Percentiles rank a stretch among this genome's conserved stretches.
Evolutionary conservation across 2,888 invertebrate species (phyloP).

Genomic region (Selenia dentaria): DNA sequence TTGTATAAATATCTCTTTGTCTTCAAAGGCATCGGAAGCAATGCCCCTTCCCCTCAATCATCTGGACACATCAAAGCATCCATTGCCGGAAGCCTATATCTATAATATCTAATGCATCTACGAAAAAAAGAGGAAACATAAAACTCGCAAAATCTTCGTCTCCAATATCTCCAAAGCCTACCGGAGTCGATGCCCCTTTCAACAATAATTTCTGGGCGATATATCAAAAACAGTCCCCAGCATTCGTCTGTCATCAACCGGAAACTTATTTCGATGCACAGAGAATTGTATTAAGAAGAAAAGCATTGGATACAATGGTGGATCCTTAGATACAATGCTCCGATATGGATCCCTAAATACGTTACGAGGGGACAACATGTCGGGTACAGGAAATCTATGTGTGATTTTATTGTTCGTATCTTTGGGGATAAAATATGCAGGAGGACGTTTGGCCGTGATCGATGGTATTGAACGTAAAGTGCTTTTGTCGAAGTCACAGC

Average conservation of each 20-base stretch:
- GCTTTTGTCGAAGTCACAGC: conserved; percentile 20
- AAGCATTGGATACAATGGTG: conserved; percentile 37
- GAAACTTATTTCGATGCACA: conserved; percentile 57
- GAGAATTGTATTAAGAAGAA: conserved; percentile 53
- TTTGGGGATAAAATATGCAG: conserved; percentile 35
- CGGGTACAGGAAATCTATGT: conserved; percentile 38
- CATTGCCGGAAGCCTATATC: conserved; percentile 14
- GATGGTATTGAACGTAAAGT: conserved; percentile 29
- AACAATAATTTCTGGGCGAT: conserved; percentile 55
- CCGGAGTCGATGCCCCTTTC: conserved; percentile 37
- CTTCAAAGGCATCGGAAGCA: conserved; percentile 19
- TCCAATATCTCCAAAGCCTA: conserved; percentile 32
- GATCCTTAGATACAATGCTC: conserved; percentile 36
- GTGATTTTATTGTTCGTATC: conserved; percentile 40
- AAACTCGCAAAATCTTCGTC: conserved; percentile 21
- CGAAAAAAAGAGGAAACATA: not conserved
- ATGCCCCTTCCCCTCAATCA: conserved; percentile 14
- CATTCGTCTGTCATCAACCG: conserved; percentile 41
- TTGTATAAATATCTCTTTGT: conserved; percentile 10
- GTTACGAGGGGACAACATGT: conserved; percentile 37
- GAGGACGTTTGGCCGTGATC: conserved; percentile 33
- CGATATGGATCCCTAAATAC: conserved; percentile 40
- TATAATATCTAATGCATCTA: conserved; percentile 1
- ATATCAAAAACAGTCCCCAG: conserved; percentile 53
- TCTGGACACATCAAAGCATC: conserved; percentile 18